phyloP scores from a whole-genome alignment of 37 sponge, comb jelly and placozoan species.

The Theonella swinhoei region DNA sequence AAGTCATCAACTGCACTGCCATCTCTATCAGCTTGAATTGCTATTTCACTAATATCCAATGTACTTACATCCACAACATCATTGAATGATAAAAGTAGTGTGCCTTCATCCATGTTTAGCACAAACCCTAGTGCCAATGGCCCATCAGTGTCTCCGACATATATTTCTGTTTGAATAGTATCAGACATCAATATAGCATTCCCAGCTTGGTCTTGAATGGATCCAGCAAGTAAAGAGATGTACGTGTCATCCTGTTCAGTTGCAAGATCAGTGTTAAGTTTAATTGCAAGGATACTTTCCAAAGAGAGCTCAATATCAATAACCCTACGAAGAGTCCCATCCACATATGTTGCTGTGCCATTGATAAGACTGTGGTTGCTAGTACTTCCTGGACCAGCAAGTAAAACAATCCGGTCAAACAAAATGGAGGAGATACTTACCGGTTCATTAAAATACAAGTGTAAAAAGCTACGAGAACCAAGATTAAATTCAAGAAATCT shows the following conservation, averaged over 20 bases:
- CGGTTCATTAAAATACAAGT: constrained; percentile 74
- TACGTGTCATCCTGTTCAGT: constrained; percentile 9
- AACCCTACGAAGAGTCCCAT: constrained; percentile 8
- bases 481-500: constrained; percentile 52
- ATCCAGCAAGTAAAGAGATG: constrained; percentile 38
- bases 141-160: constrained; percentile 44
- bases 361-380: constrained; percentile 14
- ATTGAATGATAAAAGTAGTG: constrained; percentile 62
- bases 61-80: constrained; percentile 58
- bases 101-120: constrained; percentile 72
- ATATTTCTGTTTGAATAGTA: not conserved
- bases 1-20: constrained; percentile 14
- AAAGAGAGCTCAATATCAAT: constrained; percentile 38
- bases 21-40: constrained; percentile 35
- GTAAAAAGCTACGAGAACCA: constrained; percentile 20
- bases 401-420: constrained; percentile 48
- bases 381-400: not conserved
- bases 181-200: constrained; percentile 33
- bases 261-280: constrained; percentile 44
- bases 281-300: constrained; percentile 50
- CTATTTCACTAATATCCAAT: constrained; percentile 40
- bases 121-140: constrained; percentile 53
- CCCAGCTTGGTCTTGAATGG: constrained; percentile 73
- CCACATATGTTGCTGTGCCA: constrained; percentile 42
- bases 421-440: constrained; percentile 73